Base-by-base conservation (phyloP, 2,797 vertebrate genomes). In the Clarias fuscus region DNA sequence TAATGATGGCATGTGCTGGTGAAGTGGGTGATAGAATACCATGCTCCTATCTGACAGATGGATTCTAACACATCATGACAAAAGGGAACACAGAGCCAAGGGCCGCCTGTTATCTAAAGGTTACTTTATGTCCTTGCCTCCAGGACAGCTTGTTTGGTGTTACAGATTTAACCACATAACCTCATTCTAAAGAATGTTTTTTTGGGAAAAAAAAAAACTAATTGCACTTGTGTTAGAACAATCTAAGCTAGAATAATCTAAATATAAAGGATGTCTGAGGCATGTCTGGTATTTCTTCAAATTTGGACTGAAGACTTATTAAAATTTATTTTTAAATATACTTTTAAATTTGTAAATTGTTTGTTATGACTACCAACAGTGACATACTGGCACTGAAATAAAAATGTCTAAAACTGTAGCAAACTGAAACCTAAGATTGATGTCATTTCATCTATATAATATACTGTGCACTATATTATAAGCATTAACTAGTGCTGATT, bases 11-110 rank as follows among this genome's bases (percentile, higher is more conserved):
- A 81, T 84, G 37, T 78, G 84, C 40, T 76, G 78, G 56, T n/a
- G 64, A 87, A 88, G 88, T 87, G 85, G 85, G 59, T 82, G 77
- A 80, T 71, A 68, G 67, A 84, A 71, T 71, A 72, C 77, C 15
- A 11, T 59, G 18, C 81, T 84, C 62, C 67, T 75, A 71, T 87
- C 75, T 88, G 86, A 88, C 89, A 89, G 82, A 82, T 85, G 82
- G 71, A 75, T 87, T 86, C 30, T 71, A 83, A 56, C 82, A 84
- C 73, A 72, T 72, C 65, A 56, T 58, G 59, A 62, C 58, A 83
- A 79, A 65, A 2, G 56, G 61, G 61, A 81, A 20, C 65, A 33
- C 64, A 58, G 73, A 85, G 86, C 67, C 22, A 61, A 40, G 61
- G 58, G 64, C 61, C 11, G 48, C 10, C 48, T 48, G 5, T 17